These are phyloP conservation scores for Stichodactyla mertensii DNA, from an alignment of 64 coral and sea anemone species.

Conservation along the genomic window DNA sequence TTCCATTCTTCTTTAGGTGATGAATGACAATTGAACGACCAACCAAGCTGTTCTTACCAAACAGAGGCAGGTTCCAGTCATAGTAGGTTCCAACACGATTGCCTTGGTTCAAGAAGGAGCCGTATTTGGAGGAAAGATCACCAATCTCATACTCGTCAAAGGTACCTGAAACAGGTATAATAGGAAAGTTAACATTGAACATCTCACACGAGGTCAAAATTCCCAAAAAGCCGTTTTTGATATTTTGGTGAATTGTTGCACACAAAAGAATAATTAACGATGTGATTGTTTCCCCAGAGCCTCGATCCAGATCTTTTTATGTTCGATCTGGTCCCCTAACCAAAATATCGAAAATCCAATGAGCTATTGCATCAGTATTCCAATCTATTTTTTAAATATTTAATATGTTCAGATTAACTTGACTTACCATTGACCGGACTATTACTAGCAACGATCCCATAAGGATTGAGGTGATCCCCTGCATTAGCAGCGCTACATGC, in stretches of 20 bases:
- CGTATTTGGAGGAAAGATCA: constrained; percentile 74
- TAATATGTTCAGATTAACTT: too few species aligned
- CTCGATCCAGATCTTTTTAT: too few species aligned
- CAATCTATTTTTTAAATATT: too few species aligned
- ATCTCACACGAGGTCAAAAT: background rate
- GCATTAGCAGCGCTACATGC: constrained; percentile 33
- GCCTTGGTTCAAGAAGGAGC: constrained; percentile 46
- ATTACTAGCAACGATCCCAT: constrained; percentile 34
- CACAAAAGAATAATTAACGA: too few species aligned
- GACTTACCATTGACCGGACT: constrained; percentile 59
- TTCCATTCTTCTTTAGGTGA: constrained; percentile 43
- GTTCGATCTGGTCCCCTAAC: too few species aligned
- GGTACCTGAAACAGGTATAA: constrained; percentile 33
- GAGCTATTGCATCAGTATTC: too few species aligned
- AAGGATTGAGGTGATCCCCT: constrained; percentile 81
- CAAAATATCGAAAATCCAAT: too few species aligned
- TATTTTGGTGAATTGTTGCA: too few species aligned
- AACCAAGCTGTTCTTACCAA: constrained; percentile 80
- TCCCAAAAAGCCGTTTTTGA: too few species aligned
- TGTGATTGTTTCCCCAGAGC: too few species aligned
- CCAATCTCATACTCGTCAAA: constrained; percentile 86
- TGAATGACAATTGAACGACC: constrained; percentile 74
- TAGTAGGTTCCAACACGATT: constrained; percentile 10
- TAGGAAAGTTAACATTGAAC: background rate
- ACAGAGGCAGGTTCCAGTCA: constrained; percentile 81